Evolutionary conservation across 2,797 vertebrate species (phyloP), one percentile per base, ranked within the genome.

Genomic region (Pelochelys cantorii): DNA sequence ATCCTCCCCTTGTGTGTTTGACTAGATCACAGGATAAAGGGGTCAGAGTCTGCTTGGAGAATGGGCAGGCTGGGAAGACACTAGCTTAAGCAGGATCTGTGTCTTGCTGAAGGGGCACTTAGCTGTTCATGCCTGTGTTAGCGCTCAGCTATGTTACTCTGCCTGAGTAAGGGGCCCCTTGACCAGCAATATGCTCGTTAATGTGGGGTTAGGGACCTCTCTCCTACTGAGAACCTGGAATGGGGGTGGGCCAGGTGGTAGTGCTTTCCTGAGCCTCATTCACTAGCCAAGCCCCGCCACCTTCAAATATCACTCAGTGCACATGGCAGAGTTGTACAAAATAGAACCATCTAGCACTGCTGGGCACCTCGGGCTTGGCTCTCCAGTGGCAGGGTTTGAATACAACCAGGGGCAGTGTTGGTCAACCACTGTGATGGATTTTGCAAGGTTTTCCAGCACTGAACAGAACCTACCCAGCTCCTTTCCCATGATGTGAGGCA

Each of bases 341-440:
- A n/a, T 9, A n/a, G 29, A 7, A 65, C 59, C 27, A 13, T 25
- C 2, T 27, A 3, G 59, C 0, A 2, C 12, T 31, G 59, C 27
- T 62, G 59, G 59, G 27, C 25, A 29, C 59, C 59, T 62, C 3
- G 5, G 27, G 42, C 59, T 62, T 62, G 11, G 59, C 27, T 62
- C 59, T 27, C 27, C 59, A 14, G 5, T 27, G 12, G 60, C 4
- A 13, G 5, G 60, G 29, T 29, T 62, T 62, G 13, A 62, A 31
- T 15, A 62, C 29, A 31, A 27, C 27, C 60, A 62, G 0, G 29
- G 60, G 60, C 60, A 8, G 60, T 27, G 18, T 27, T 59, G 13
- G 14, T 27, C 59, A 60, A 3, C 29, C 27, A 62, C 31, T 0
- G 7, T 1, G 11, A 6, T 18, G 7, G 31, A n/a, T 65, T 65